Evolutionary conservation across 2,888 invertebrate genomes (phyloP).

Genomic region (Spatulosminthurus flaviceps): DNA sequence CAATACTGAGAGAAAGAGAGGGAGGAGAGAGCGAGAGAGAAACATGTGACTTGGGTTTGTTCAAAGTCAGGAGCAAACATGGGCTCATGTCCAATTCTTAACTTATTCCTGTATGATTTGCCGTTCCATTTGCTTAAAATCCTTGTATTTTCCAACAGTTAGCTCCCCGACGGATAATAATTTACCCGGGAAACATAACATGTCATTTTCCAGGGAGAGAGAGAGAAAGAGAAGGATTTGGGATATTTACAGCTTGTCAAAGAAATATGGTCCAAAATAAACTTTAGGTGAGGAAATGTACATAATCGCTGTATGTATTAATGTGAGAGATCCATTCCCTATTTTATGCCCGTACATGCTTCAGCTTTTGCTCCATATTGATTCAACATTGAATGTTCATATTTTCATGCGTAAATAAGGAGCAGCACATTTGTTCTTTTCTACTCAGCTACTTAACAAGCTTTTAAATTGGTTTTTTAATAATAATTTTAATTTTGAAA

Average conservation of each 20-base stretch:
- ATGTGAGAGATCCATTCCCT: neutral
- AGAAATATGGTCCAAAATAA: neutral
- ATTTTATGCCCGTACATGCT: too few relatives aligned
- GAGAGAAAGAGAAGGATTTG: too few relatives aligned
- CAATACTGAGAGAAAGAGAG: too few relatives aligned
- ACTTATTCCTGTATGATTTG: conserved; percentile 2
- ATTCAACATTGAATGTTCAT: too few relatives aligned
- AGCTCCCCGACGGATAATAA: conserved; percentile 2
- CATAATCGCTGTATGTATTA: neutral
- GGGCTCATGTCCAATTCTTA: conserved; percentile 32
- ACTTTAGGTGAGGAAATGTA: neutral
- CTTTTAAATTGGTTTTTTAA: too few relatives aligned
- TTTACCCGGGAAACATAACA: neutral
- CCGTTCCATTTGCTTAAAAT: conserved; percentile 18
- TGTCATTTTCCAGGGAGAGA: neutral
- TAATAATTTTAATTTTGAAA: too few relatives aligned
- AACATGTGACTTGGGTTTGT: conserved; percentile 7
- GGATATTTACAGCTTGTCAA: conserved; percentile 7
- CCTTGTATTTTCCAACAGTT: neutral
- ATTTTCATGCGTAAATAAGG: too few relatives aligned
- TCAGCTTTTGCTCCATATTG: too few relatives aligned
- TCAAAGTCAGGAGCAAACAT: conserved; percentile 28
- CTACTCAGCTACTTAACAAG: too few relatives aligned
- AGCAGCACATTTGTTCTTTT: too few relatives aligned
- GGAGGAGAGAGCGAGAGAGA: neutral